These are phyloP conservation scores for Philereme vetulata DNA, from an alignment of 2,888 invertebrate genomes.

Conservation along the genomic window DNA sequence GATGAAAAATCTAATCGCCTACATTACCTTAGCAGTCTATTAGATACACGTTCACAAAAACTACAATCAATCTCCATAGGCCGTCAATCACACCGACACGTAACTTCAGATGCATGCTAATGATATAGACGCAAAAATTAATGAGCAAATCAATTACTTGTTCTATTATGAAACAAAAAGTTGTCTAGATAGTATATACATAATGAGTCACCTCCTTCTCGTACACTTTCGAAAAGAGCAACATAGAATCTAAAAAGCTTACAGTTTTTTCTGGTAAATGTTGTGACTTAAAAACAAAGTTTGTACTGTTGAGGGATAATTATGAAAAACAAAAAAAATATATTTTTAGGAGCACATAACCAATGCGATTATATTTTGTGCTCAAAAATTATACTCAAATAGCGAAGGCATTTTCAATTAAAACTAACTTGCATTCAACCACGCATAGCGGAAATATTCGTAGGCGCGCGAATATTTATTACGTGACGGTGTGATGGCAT, in stretches of 20 bases:
- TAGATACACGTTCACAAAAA: slow-evolving; percentile 46
- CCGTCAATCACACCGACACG: slow-evolving; percentile 52
- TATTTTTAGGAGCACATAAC: background rate
- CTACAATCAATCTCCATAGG: slow-evolving; percentile 55
- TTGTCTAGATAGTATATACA: slow-evolving; percentile 10
- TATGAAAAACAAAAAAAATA: too few relatives aligned
- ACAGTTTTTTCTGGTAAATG: background rate
- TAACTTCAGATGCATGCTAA: slow-evolving; percentile 25
- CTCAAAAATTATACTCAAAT: slow-evolving; percentile 11
- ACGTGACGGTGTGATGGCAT: slow-evolving; percentile 52
- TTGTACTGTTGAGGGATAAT: too few relatives aligned
- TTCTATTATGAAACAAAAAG: slow-evolving; percentile 16
- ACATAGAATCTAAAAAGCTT: background rate
- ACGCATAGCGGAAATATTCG: slow-evolving; percentile 33
- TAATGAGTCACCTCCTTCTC: slow-evolving; percentile 7
- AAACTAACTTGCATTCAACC: slow-evolving; percentile 36
- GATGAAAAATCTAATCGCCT: slow-evolving; percentile 67
- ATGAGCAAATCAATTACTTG: slow-evolving; percentile 26
- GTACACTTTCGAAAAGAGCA: slow-evolving; percentile 11
- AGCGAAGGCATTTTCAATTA: slow-evolving; percentile 34
- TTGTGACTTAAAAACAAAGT: too few relatives aligned
- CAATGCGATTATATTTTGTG: background rate
- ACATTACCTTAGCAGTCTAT: slow-evolving; percentile 74
- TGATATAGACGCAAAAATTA: slow-evolving; percentile 28
- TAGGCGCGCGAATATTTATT: slow-evolving; percentile 33